Evolutionary conservation across 1,140 invertebrate species (phyloP).

Genomic region (Calycopis cecrops): DNA sequence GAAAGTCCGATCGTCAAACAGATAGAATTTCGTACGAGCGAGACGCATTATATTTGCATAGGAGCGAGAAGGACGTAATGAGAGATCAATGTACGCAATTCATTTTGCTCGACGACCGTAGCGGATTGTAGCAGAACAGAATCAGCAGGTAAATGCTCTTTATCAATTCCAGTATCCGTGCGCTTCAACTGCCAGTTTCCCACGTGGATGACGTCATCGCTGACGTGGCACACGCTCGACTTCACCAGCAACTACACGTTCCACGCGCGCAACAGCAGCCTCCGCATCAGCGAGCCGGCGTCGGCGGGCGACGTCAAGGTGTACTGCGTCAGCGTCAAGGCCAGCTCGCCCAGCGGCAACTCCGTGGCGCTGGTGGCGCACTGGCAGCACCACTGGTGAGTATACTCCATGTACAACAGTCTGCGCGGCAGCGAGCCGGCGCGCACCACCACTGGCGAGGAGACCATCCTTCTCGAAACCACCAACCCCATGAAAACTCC

Average conservation of each 20-base stretch:
- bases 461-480: too few relatives aligned
- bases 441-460: too few relatives aligned
- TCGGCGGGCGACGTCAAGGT: slow-evolving; percentile 78
- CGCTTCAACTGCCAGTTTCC: slow-evolving; percentile 81
- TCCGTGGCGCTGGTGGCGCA: slow-evolving; percentile 76
- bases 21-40: too few relatives aligned
- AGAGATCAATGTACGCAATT: too few relatives aligned
- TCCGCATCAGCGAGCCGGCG: slow-evolving; percentile 76
- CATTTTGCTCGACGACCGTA: too few relatives aligned
- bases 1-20: too few relatives aligned
- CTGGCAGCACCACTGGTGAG: slow-evolving; percentile 72
- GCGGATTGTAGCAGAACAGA: too few relatives aligned
- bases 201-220: slow-evolving; percentile 79
- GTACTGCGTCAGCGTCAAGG: slow-evolving; percentile 78
- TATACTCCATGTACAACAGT: not conserved
- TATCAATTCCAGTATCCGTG: slow-evolving; percentile 69
- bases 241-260: slow-evolving; percentile 80
- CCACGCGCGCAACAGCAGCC: slow-evolving; percentile 79
- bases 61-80: too few relatives aligned
- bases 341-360: slow-evolving; percentile 73
- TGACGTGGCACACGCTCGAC: slow-evolving; percentile 84
- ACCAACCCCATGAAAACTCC: too few relatives aligned
- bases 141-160: not conserved
- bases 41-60: too few relatives aligned
- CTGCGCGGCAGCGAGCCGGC: too few relatives aligned